Evolutionary conservation across 2,113 vertebrate species (phyloP), one percentile per base, ranked within the genome.

Genomic region (Erythrolamprus reginae): DNA sequence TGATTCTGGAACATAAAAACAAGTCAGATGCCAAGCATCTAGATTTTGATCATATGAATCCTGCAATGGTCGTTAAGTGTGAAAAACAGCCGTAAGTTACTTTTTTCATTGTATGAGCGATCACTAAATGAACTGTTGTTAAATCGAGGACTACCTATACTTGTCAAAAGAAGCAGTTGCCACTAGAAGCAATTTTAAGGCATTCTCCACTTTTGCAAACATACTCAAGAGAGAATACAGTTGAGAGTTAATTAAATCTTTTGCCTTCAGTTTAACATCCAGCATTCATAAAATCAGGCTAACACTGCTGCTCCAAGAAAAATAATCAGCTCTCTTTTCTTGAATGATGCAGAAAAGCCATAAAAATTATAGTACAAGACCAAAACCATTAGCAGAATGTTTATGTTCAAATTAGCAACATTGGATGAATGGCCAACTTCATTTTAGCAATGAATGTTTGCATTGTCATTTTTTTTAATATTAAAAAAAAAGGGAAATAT

Each of bases 381-480:
- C 51, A 94, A 93, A 26, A 21, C 42, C 13, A 93, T 93, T 92
- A 95, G 93, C 92, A 90, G 92, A 89, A 92, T 94, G 91, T 92
- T 96, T 95, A 92, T 90, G 94, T 89, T 94, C 90, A 83, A 90
- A 77, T 92, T 92, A 58, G 90, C 90, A 88, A 91, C 0, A 0
- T 94, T 94, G 95, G 89, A 92, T 94, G 96, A 95, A 93, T 3
- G 0, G 90, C 88, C 0, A 0, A 93, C 48, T 95, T 90, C 86
- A 91, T 94, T 94, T 92, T 88, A 92, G 55, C 93, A 94, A 94
- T 95, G 92, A 96, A 96, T 96, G 95, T 95, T 93, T 95, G 94
- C 94, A 93, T 89, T 96, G 94, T 96, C 93, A 90, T 91, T 48
- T 61, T 24, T 65, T 58, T 45, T 45, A 45, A 10, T 77, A 17